Base-by-base conservation (phyloP, 2,888 invertebrate species). In the Lomographa bimaculata region DNA sequence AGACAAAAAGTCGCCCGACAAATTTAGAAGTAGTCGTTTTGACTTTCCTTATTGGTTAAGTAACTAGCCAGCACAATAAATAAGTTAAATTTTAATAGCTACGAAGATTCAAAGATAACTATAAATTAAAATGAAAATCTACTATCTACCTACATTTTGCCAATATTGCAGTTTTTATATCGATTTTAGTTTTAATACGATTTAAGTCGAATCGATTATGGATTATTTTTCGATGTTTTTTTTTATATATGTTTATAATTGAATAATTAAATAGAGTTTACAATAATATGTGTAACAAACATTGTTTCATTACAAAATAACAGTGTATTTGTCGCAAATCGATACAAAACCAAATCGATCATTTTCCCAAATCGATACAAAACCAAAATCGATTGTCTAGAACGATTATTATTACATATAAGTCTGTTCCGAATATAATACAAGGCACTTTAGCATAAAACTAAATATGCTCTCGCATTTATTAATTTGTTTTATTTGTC, bases 81-180 rank as follows among this genome's bases (percentile, higher is more conserved):
- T 37, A 14, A 34, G 30, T 27, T 33, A 20, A 10, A 17, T 24
- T 48, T 26, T 44, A 55, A 57, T 7, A 50, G 20, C 49, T 57
- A 59, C 43, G 45, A 57, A 62, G 54, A 59, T 64, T 54, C 57
- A 51, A 50, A 50, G 34, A 38, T 28, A 9, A 7, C 8, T 8
- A 28, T 19, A 19, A 28, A 10, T 20, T 17, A 28, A 18, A 7
- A 30, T 11, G 5, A 12, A 7, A 19, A 7, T 29, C 8, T 20
- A 4, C 9, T 26, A 16, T n/a, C n/a, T n/a, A n/a, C n/a, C n/a
- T n/a, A n/a, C n/a, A 7, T 7, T 11, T 8, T 14, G 19, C 8
- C 10, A n/a, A 2, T 10, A 17, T 11, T 16, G 16, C 2, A 3
- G 5, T 3, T 26, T 10, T 26, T 19, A 3, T 14, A 23, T 40